Evolutionary conservation across 2,797 vertebrate species (phyloP).

Genomic region (Enteromius unitaeniatus): DNA sequence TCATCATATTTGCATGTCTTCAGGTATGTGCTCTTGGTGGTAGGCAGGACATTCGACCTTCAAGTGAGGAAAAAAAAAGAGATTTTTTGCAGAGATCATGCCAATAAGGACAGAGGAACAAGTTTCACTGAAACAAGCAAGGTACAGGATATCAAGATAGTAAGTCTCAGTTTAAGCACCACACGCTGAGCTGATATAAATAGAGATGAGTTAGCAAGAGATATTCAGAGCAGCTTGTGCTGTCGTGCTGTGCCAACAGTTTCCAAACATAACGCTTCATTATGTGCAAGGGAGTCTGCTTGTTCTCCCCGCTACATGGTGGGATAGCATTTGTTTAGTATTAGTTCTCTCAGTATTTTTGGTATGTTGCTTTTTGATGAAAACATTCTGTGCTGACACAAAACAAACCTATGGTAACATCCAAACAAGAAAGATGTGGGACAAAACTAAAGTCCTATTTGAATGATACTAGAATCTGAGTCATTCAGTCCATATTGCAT

Average conservation of each 20-base stretch:
- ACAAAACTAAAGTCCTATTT: neutral
- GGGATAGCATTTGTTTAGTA: neutral
- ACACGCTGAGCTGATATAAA: slow-evolving; percentile 69
- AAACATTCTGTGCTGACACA: neutral
- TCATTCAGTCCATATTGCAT: no score
- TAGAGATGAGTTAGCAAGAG: slow-evolving; percentile 69
- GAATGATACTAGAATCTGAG: neutral
- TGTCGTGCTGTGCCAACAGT: slow-evolving; percentile 39
- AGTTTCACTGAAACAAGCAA: slow-evolving; percentile 33
- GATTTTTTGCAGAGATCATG: neutral
- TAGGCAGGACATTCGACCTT: slow-evolving; percentile 88
- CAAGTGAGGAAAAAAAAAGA: neutral
- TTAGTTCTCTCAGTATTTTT: neutral
- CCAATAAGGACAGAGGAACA: slow-evolving; percentile 11
- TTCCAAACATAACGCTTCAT: slow-evolving; percentile 39
- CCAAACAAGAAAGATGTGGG: neutral
- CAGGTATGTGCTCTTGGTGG: slow-evolving; percentile 79
- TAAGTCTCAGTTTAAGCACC: slow-evolving; percentile 23
- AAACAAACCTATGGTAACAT: neutral
- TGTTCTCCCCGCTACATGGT: neutral
- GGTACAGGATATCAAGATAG: slow-evolving; percentile 24
- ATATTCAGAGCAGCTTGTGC: slow-evolving; percentile 71
- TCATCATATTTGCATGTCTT: slow-evolving; percentile 85
- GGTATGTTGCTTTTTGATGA: neutral
- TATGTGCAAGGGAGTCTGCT: slow-evolving; percentile 45